Base-by-base conservation (phyloP, 1,140 invertebrate species). In the Papilio aristodemus region DNA sequence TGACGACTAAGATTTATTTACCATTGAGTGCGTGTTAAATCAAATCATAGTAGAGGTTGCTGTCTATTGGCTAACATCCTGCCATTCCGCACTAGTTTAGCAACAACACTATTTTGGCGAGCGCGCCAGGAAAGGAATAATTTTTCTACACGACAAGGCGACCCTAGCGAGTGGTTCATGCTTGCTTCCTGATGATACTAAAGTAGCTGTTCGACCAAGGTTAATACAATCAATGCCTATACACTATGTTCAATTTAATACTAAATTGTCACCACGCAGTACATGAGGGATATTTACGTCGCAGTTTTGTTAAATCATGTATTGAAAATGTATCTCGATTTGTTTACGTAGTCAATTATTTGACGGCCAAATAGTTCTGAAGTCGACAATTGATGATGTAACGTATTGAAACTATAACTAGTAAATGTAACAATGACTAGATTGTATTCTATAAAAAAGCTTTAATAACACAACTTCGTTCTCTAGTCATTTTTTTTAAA, bases 101-200 rank as follows among this genome's bases (percentile, higher is more conserved):
- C 17, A n/a, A 7, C 43, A 59, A 57, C 54, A 36, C 14, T 19
- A 38, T 37, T 22, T 62, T 62, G 59, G 59, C 59, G 0, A 17
- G n/a, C 7, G 59, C 38, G 59, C 14, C 14, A 32, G 59, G 59
- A 62, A 62, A 62, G 59, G 32, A 37, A 38, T 39, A 38, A 62
- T 62, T 62, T 38, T 62, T n/a, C 17, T 62, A 37, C 11, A 38
- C 17, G 14, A 37, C 32, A 62, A 32, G 59, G 59, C 59, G 17
- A 37, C 59, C 59, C 59, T 62, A 62, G n/a, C 59, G 27, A 14
- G 9, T 60, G 27, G 14, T 60, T 60, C 58, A 17, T n/a, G n/a
- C n/a, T 14, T 7, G 59, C 59, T 62, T 62, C 59, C 59, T 62
- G 27, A 59, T 59, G 27, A 62, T 62, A 62, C 59, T 38, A 37